Evolutionary conservation across 2,888 invertebrate genomes (phyloP), one percentile per base, ranked within the genome.

Genomic region (Hirtodrosophila cameraria): DNA sequence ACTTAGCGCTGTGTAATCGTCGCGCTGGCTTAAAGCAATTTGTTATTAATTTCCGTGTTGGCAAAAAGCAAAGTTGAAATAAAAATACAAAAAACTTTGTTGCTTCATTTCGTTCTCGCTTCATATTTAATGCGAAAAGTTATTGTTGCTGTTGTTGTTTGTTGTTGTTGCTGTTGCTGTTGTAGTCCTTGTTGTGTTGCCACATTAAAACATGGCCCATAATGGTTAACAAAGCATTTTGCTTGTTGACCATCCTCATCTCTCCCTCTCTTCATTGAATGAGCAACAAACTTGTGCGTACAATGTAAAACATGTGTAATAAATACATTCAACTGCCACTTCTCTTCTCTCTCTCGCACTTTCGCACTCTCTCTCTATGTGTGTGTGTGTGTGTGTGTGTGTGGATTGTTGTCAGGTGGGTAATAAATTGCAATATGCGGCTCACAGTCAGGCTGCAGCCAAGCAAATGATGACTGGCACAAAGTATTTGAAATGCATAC

Each of bases 261-360:
- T 50, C 57, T 49, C 75, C 78, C n/a, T n/a, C n/a, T n/a, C n/a
- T n/a, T n/a, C n/a, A n/a, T n/a, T n/a, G n/a, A 77, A 68, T 64
- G 63, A 57, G 61, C 82, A 75, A 48, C 83, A 79, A 79, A 73
- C 65, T 73, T 79, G 84, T 83, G 78, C 86, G 67, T 60, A 79
- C 87, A 85, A 65, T 87, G 83, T 82, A 67, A 79, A 86, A 82
- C 80, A 81, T 78, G 84, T 86, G 86, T 81, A 84, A 86, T 86
- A 86, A 80, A 80, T 84, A 71, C 75, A 76, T 86, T 75, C 50
- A 68, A 85, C 54, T 50, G 31, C 23, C 46, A 46, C 15, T n/a
- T n/a, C n/a, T n/a, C 48, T 7, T 61, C 27, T 39, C 55, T 15
- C 39, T 30, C 23, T 52, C 8, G 0, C 18, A 1, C 25, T 55